Base-by-base conservation (phyloP, 2,888 invertebrate genomes). In the Melanchra persicariae region DNA sequence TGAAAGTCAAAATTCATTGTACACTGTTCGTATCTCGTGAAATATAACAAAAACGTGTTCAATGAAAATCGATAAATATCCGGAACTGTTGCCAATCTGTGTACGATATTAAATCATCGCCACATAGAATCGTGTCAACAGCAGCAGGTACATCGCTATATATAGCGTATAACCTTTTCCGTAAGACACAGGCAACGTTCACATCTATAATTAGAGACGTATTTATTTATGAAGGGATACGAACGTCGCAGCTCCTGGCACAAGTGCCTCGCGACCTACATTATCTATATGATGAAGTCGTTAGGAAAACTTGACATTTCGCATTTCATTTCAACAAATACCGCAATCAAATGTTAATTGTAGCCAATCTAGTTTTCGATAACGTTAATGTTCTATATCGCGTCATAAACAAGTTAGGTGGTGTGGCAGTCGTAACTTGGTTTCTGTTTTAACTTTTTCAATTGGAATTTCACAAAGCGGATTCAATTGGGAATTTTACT, bases 221-320 rank as follows among this genome's bases (percentile, higher is more conserved):
- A 91, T 92, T 90, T 90, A 91, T 93, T 91, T 90, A 91, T 87
- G 88, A 87, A 88, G 90, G 90, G 90, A 90, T 87, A 89, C 87
- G 88, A 85, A 81, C 86, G 64, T 66, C 52, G 54, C 73, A 60
- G 70, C 87, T 90, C 88, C 90, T 89, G 88, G 89, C 87, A 89
- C 89, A 87, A 81, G 82, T 87, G 85, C 90, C 88, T 86, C 90
- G 89, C 91, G 92, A 93, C 93, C 93, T 90, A 92, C 87, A 90
- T 93, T 85, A 77, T 86, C 84, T 78, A 74, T 81, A 64, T 75
- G 79, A 74, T 74, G 74, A 72, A 77, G 60, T 71, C 63, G 64
- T 77, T 70, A 77, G 74, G 70, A 70, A 79, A 80, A 77, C 57
- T 59, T 66, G 63, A 62, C 59, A 70, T 79, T 81, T 70, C 60